Percentiles rank a stretch among this genome's conserved stretches.
Evolutionary conservation across 2,888 invertebrate species (phyloP).

Genomic region (Rhaphigaster nebulosa): DNA sequence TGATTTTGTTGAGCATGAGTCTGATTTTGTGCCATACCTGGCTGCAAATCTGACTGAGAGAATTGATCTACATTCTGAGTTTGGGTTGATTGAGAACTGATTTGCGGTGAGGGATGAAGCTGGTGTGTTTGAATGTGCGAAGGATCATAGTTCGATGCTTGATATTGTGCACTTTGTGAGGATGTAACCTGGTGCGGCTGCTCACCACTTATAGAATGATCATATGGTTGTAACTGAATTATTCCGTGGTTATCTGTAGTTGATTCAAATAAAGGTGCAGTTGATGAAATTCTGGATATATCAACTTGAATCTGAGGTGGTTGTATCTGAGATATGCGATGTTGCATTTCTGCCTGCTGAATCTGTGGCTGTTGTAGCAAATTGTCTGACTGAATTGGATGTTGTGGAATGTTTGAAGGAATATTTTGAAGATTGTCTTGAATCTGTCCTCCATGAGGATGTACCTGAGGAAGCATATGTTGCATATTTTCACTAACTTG

Average conservation of each 20-base stretch:
- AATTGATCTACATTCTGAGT: slow-evolving; percentile 43
- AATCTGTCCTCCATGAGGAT: slow-evolving; percentile 42
- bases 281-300: slow-evolving; percentile 67
- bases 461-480: slow-evolving; percentile 53
- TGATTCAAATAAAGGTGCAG: background rate
- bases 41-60: slow-evolving; percentile 41
- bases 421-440: slow-evolving; percentile 43
- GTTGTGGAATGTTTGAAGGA: slow-evolving; percentile 55
- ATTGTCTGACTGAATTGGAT: slow-evolving; percentile 67
- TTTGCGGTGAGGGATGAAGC: slow-evolving; percentile 26
- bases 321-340: slow-evolving; percentile 51
- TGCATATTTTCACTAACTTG: slow-evolving; percentile 56
- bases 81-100: slow-evolving; percentile 19
- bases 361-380: slow-evolving; percentile 66
- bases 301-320: slow-evolving; percentile 67
- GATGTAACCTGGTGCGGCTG: slow-evolving; percentile 70
- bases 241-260: slow-evolving; percentile 36
- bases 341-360: slow-evolving; percentile 62
- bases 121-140: slow-evolving; percentile 25
- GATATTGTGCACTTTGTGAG: slow-evolving; percentile 67
- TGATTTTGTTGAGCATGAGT: slow-evolving; percentile 41
- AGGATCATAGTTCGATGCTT: slow-evolving; percentile 32
- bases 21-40: slow-evolving; percentile 21
- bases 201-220: slow-evolving; percentile 43
- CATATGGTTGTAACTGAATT: slow-evolving; percentile 50